Percentiles rank a stretch among this genome's conserved stretches.
phyloP scores from a whole-genome alignment of 2,113 vertebrate species.

The Coturnix japonica region DNA sequence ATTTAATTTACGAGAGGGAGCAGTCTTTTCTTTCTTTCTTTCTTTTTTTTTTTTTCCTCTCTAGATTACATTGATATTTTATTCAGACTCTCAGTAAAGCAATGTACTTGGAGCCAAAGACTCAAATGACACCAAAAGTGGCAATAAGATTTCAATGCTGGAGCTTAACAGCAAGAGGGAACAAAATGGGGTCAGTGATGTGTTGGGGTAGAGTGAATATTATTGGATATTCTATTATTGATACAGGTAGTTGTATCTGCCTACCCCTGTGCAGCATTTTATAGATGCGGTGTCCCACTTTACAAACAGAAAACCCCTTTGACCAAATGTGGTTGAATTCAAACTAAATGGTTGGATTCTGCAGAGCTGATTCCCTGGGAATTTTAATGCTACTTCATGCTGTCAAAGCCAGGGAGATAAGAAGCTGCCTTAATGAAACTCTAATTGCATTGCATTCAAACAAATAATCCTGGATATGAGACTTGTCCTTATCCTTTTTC shows the following conservation, averaged over 20 bases:
- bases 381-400: conserved; percentile 64
- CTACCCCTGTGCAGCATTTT: background rate
- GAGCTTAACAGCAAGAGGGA: background rate
- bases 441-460: conserved; percentile 67
- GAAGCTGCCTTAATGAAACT: conserved; percentile 67
- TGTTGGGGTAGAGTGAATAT: background rate
- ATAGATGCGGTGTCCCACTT: background rate
- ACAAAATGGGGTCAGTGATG: background rate
- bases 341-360: too few species aligned
- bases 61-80: background rate
- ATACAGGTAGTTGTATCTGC: background rate
- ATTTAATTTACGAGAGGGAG: conserved; percentile 23
- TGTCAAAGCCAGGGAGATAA: conserved; percentile 64
- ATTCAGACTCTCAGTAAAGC: conserved; percentile 10
- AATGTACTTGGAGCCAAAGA: background rate
- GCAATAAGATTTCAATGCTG: background rate
- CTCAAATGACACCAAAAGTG: background rate
- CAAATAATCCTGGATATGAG: conserved; percentile 47
- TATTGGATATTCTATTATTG: background rate
- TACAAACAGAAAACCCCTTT: background rate
- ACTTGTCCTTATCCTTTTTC: conserved; percentile 28
- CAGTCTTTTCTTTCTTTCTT: background rate
- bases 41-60: background rate
- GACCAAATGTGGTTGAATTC: too few species aligned
- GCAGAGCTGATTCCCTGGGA: conserved; percentile 22